These are phyloP conservation scores for Sabatieria punctata DNA, from an alignment of 2,888 invertebrate species.

Conservation along the genomic window DNA sequence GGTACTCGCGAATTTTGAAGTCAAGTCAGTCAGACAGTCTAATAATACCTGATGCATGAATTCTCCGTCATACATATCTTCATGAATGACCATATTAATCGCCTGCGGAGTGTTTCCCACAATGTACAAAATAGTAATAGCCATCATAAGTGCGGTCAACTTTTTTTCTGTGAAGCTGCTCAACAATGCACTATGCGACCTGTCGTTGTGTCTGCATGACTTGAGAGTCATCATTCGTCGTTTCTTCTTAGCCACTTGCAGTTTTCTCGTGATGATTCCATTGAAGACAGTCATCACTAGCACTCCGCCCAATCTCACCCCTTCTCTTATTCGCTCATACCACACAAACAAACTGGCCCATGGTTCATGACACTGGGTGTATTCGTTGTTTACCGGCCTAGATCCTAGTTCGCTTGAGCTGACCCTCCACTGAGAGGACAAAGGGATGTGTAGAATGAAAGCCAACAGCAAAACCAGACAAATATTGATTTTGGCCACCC, in stretches of 20 bases:
- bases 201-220: too few species aligned
- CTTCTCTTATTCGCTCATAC: not conserved
- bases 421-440: conserved; percentile 24
- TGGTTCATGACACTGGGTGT: not conserved
- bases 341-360: not conserved
- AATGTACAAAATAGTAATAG: conserved; percentile 25
- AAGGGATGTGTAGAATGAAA: conserved; percentile 22
- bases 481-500: conserved; percentile 17
- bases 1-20: too few species aligned
- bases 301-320: conserved; percentile 18
- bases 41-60: conserved; percentile 21
- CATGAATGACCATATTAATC: conserved; percentile 24
- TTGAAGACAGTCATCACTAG: conserved; percentile 21
- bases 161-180: conserved; percentile 25
- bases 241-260: conserved; percentile 15
- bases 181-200: conserved; percentile 6
- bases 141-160: conserved; percentile 24
- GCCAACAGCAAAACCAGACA: conserved; percentile 15
- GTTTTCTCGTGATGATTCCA: conserved; percentile 18
- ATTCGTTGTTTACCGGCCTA: not conserved
- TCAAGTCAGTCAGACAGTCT: not conserved
- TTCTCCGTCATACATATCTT: conserved; percentile 18
- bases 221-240: not conserved
- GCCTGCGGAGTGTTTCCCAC: conserved; percentile 27
- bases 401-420: too few species aligned